These are phyloP conservation scores for Aphodius granarius DNA, from an alignment of 2,888 invertebrate species.

Conservation along the genomic window DNA sequence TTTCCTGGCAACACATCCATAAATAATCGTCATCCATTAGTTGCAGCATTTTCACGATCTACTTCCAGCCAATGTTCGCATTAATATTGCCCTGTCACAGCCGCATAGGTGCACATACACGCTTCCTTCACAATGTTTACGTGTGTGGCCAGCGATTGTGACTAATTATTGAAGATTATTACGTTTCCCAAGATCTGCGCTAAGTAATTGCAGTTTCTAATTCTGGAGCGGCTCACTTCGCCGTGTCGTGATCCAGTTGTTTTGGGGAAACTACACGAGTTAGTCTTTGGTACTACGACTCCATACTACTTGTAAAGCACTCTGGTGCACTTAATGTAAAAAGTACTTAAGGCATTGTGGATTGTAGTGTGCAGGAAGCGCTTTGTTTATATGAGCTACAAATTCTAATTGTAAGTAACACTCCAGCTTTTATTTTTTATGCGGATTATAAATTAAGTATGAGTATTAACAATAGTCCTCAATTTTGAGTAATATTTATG, in stretches of 20 bases:
- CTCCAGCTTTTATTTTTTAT: too few species aligned
- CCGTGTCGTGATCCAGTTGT: constrained; percentile 21
- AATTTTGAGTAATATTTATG: too few species aligned
- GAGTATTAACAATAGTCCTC: too few species aligned
- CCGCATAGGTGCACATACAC: background rate
- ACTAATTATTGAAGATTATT: constrained; percentile 22
- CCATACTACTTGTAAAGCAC: background rate
- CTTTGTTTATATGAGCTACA: too few species aligned
- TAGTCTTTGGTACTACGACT: background rate
- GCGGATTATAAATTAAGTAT: too few species aligned
- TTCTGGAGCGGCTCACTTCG: constrained; percentile 11
- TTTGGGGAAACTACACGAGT: constrained; percentile 12
- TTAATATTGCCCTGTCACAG: background rate
- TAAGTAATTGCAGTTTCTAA: constrained; percentile 23
- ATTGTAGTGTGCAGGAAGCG: too few species aligned
- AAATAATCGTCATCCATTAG: background rate
- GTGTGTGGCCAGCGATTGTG: constrained; percentile 18
- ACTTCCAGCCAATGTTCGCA: background rate
- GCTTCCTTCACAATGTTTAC: constrained; percentile 19
- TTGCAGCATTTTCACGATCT: constrained; percentile 6
- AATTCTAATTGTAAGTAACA: too few species aligned
- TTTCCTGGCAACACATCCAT: background rate
- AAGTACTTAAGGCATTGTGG: too few species aligned
- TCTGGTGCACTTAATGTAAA: background rate
- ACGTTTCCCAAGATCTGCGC: constrained; percentile 18